These are phyloP conservation scores for Pteronotus mesoamericanus DNA, from an alignment of 2,797 vertebrate genomes.

Conservation along the genomic window DNA sequence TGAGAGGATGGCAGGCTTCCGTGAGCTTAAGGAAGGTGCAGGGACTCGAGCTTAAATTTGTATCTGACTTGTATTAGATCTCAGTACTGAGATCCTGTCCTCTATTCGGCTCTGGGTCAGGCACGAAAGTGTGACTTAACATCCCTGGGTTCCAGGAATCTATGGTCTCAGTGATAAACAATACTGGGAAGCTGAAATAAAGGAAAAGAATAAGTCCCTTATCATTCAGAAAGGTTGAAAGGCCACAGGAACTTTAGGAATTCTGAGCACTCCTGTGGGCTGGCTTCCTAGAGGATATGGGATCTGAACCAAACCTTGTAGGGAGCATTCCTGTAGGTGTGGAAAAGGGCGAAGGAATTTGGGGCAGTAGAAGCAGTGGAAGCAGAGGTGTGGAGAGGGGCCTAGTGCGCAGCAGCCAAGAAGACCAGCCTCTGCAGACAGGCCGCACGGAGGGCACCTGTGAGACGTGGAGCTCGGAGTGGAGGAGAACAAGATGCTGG, in stretches of 20 bases:
- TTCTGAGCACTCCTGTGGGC: neutral
- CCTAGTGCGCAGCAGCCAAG: neutral
- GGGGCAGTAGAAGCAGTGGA: neutral
- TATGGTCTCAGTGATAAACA: neutral
- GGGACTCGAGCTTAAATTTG: neutral
- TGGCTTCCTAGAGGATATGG: neutral
- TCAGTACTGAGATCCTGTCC: neutral
- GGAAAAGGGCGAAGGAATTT: neutral
- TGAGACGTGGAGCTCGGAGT: neutral
- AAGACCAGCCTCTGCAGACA: neutral
- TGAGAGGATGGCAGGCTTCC: neutral
- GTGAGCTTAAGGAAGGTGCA: neutral
- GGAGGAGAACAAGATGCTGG: neutral
- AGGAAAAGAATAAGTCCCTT: neutral
- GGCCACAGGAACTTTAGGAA: neutral
- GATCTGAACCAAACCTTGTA: neutral
- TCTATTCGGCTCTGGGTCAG: neutral
- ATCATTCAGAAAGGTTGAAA: neutral
- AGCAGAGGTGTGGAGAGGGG: neutral
- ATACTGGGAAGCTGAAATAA: neutral
- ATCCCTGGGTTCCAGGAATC: neutral
- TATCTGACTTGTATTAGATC: neutral
- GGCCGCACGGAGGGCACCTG: no score
- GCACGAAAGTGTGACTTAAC: neutral
- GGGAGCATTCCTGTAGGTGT: neutral